Evolutionary conservation across 2,797 vertebrate genomes (phyloP).

Genomic region (Peromyscus aztecus): DNA sequence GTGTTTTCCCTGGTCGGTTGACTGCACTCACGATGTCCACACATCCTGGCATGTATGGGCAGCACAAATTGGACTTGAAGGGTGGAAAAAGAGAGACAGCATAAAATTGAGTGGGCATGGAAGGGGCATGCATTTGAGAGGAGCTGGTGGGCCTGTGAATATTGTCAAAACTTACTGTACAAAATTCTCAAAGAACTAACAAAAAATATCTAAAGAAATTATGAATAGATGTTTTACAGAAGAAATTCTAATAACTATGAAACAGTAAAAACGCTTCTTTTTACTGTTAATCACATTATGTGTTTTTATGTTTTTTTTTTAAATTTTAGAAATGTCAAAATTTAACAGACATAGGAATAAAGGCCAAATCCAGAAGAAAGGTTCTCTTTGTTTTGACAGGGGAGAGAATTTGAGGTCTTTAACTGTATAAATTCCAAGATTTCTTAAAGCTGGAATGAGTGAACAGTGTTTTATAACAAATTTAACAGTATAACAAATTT

Average conservation of each 20-base stretch:
- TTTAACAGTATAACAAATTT: slow-evolving; percentile 20
- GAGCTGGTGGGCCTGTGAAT: neutral
- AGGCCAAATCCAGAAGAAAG: neutral
- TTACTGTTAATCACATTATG: neutral
- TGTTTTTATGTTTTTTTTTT: neutral
- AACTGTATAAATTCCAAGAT: slow-evolving; percentile 21
- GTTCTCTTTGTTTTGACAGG: neutral
- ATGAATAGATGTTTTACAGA: neutral
- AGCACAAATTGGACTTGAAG: neutral
- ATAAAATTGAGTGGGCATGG: neutral
- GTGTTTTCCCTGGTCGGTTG: neutral
- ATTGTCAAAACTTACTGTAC: neutral
- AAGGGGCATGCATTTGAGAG: neutral
- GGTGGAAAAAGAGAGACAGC: neutral
- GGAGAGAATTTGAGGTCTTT: neutral
- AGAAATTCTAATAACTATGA: neutral
- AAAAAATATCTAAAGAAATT: neutral
- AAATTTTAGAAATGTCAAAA: neutral
- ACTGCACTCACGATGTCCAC: neutral
- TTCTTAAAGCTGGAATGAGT: neutral
- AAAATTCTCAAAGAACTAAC: neutral
- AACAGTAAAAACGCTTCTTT: neutral
- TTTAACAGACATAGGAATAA: neutral
- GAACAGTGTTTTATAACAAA: slow-evolving; percentile 19
- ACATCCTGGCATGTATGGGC: neutral